Evolutionary conservation across 2,888 invertebrate species (phyloP).

Genomic region (Hypomecis atomaria): DNA sequence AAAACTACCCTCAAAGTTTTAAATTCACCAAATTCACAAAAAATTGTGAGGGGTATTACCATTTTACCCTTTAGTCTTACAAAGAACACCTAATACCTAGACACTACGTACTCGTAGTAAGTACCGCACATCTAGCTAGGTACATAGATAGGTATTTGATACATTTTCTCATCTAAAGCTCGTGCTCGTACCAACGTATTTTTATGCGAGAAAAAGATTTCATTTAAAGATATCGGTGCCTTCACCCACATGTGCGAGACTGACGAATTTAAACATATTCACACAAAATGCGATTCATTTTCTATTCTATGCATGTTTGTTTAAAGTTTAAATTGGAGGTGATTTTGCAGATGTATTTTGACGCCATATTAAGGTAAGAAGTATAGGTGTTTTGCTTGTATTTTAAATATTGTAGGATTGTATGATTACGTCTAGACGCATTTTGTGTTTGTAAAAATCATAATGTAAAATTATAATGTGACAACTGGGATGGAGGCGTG

Average conservation of each 20-base stretch:
- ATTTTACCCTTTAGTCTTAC: too few relatives aligned
- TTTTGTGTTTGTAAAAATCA: too few relatives aligned
- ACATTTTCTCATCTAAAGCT: constrained; percentile 8
- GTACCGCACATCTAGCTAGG: too few relatives aligned
- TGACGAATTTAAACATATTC: constrained; percentile 11
- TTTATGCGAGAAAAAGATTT: constrained; percentile 31
- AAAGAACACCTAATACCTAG: too few relatives aligned
- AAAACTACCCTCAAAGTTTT: too few relatives aligned
- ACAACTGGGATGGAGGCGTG: too few relatives aligned
- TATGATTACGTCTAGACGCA: too few relatives aligned
- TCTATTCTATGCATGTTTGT: not conserved
- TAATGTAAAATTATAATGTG: too few relatives aligned
- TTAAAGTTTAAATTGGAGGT: not conserved
- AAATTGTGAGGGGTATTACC: too few relatives aligned
- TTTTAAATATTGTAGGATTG: too few relatives aligned
- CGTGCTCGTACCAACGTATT: constrained; percentile 9
- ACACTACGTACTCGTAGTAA: too few relatives aligned
- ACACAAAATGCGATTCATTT: constrained; percentile 9
- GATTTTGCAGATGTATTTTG: constrained; percentile 3
- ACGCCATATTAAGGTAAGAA: not conserved
- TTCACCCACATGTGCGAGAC: constrained; percentile 7
- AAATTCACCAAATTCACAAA: too few relatives aligned
- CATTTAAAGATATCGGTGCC: constrained; percentile 31
- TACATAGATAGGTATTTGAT: not conserved
- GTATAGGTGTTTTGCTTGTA: not conserved